phyloP scores from a whole-genome alignment of 2,797 vertebrate species.

The Eulemur rubriventer region DNA sequence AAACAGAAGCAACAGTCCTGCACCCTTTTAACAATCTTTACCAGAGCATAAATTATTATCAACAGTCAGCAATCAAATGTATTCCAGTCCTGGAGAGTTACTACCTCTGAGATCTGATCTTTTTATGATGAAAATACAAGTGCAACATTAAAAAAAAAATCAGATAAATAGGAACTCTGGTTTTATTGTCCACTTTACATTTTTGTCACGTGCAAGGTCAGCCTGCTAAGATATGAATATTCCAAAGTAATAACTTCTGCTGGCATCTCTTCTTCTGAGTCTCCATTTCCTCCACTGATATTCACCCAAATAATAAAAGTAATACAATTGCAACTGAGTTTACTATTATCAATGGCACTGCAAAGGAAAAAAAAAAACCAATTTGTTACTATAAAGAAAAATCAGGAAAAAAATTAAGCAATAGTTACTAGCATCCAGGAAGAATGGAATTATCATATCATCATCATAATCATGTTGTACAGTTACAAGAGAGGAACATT shows the following conservation, averaged over 20 bases:
- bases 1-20: neutral
- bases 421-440: neutral
- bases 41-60: slow-evolving; percentile 19
- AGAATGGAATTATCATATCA: neutral
- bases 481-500: neutral
- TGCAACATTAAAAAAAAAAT: slow-evolving; percentile 70
- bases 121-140: slow-evolving; percentile 76
- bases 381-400: slow-evolving; percentile 57
- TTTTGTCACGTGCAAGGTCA: slow-evolving; percentile 68
- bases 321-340: slow-evolving; percentile 93
- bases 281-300: neutral
- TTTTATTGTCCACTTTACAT: slow-evolving; percentile 80
- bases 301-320: slow-evolving; percentile 94
- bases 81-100: slow-evolving; percentile 51
- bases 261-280: slow-evolving; percentile 72
- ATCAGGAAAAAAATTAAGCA: slow-evolving; percentile 22
- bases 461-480: neutral
- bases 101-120: slow-evolving; percentile 59
- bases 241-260: slow-evolving; percentile 64
- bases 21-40: slow-evolving; percentile 44
- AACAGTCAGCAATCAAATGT: slow-evolving; percentile 65
- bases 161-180: slow-evolving; percentile 79
- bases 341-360: slow-evolving; percentile 96
- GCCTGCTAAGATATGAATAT: slow-evolving; percentile 66
- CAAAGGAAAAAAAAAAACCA: slow-evolving; percentile 42